A percentile compares a stretch with the other conserved stretches of the same genome.
These are phyloP conservation scores for Drosophila carrolli DNA, from an alignment of 1,140 invertebrate species.

Conservation along the genomic window DNA sequence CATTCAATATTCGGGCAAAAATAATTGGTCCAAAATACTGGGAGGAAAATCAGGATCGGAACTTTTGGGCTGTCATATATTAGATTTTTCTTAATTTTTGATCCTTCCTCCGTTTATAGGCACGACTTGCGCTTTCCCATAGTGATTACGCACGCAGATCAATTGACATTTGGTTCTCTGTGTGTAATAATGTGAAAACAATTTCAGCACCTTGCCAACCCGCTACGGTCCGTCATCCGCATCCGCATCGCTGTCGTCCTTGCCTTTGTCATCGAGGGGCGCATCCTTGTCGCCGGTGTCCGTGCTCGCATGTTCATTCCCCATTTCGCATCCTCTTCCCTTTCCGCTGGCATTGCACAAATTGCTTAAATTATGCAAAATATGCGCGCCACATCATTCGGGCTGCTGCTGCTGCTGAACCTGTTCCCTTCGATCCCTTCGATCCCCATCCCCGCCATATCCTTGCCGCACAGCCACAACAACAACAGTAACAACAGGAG, in stretches of 20 bases:
- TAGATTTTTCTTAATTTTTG: no score
- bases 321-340: slow-evolving; percentile 23
- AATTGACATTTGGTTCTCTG: background rate
- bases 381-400: slow-evolving; percentile 76
- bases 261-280: slow-evolving; percentile 37
- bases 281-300: slow-evolving; percentile 17
- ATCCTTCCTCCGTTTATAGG: no score
- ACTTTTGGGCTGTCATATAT: no score
- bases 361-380: slow-evolving; percentile 83
- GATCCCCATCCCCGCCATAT: background rate
- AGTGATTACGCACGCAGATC: background rate
- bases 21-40: no score
- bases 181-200: slow-evolving; percentile 63
- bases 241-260: slow-evolving; percentile 21
- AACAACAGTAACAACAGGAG: slow-evolving; percentile 32
- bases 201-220: slow-evolving; percentile 45
- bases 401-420: slow-evolving; percentile 6
- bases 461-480: slow-evolving; percentile 26
- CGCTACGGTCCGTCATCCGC: slow-evolving; percentile 18
- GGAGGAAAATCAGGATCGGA: no score
- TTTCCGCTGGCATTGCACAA: slow-evolving; percentile 69
- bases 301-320: slow-evolving; percentile 33
- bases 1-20: no score
- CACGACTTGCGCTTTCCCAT: background rate
- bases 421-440: slow-evolving; percentile 15